Conservation (phyloP, 2,888 invertebrate genomes). For the Ceriagrion tenellum region DNA sequence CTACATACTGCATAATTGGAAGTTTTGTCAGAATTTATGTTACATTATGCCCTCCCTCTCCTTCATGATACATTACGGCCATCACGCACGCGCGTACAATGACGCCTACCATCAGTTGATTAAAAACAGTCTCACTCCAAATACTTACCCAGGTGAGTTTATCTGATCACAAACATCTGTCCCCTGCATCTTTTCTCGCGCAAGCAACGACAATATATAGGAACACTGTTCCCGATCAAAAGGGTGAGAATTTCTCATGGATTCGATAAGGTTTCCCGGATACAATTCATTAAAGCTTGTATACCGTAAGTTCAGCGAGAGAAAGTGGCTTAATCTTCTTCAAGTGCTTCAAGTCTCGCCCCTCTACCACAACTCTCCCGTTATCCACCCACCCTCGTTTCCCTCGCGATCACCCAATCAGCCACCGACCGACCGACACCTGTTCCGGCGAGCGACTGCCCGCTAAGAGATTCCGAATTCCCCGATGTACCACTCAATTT, state of each 20-base stretch:
- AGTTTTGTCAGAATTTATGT: too few relatives aligned
- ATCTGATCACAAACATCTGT: too few relatives aligned
- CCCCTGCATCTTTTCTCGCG: too few relatives aligned
- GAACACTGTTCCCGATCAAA: too few relatives aligned
- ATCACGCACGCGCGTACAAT: too few relatives aligned
- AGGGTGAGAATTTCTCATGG: not conserved
- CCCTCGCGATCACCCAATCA: not conserved
- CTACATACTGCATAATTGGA: too few relatives aligned
- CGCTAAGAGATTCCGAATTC: not conserved
- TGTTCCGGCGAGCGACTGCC: not conserved
- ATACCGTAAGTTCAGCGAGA: not conserved
- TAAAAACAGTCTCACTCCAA: too few relatives aligned
- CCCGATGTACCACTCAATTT: not conserved
- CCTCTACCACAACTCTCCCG: not conserved
- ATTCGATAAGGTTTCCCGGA: not conserved
- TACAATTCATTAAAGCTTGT: not conserved
- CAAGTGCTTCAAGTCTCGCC: not conserved
- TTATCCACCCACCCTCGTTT: not conserved
- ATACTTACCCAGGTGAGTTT: too few relatives aligned
- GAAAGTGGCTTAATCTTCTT: not conserved
- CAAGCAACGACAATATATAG: too few relatives aligned
- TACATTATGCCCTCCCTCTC: too few relatives aligned
- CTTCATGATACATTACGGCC: too few relatives aligned
- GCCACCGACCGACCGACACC: not conserved
- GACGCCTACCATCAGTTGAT: too few relatives aligned